These are phyloP conservation scores for Toxostoma redivivum DNA, from an alignment of 2,113 vertebrate genomes.

Conservation along the genomic window DNA sequence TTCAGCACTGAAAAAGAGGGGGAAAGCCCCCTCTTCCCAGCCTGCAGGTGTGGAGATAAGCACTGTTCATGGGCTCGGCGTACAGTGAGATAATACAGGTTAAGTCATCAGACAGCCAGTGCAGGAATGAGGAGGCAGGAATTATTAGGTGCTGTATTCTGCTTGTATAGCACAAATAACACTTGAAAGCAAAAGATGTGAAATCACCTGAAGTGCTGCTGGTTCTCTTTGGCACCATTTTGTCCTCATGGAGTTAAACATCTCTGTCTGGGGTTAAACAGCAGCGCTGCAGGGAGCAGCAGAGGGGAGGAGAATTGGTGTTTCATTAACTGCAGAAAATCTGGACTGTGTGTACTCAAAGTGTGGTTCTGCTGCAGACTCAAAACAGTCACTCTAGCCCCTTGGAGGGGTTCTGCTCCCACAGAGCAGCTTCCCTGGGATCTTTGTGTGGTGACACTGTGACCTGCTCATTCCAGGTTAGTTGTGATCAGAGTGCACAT, in stretches of 20 bases:
- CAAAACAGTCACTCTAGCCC: not conserved
- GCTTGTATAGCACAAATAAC: not conserved
- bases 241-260: not conserved
- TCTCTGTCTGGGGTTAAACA: not conserved
- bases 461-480: not conserved
- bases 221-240: not conserved
- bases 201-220: not conserved
- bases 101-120: not conserved
- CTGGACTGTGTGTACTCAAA: not conserved
- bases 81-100: not conserved
- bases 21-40: not conserved
- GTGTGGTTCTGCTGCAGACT: not conserved
- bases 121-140: not conserved
- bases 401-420: not conserved
- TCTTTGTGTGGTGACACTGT: rapidly evolving
- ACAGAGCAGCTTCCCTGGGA: too few species aligned
- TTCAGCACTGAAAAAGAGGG: not conserved
- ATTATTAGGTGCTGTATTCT: not conserved
- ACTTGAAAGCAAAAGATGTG: not conserved
- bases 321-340: not conserved
- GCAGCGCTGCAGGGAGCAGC: not conserved
- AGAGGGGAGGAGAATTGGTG: not conserved
- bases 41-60: not conserved
- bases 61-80: rapidly evolving
- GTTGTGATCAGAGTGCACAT: not conserved